Evolutionary conservation across 1,140 invertebrate species (phyloP), one percentile per base, ranked within the genome.

Genomic region (Luehdorfia chinensis): DNA sequence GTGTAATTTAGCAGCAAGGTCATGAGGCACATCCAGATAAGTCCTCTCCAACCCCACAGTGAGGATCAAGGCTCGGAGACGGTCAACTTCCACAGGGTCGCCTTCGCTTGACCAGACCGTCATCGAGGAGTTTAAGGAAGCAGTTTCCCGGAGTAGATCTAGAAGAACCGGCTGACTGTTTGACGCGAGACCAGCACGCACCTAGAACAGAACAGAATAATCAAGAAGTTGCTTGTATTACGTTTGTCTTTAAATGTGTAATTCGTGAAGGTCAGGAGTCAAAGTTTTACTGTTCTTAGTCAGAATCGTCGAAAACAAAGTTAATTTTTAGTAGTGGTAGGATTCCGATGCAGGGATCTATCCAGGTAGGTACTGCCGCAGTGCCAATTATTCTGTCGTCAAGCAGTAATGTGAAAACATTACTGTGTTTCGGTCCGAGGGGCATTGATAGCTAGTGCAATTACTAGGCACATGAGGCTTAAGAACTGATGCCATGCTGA

Each of bases 141-240:
- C 71, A 0, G 84, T 87, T 31, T 86, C 77, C 0, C 87, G 64
- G 1, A 92, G 57, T 2, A 93, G 79, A 8, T 72, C 67, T 13
- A 89, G 61, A 1, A 94, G 65, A 0, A 86, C 72, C 0, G 86
- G 64, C 23, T 79, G 67, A 25, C 93, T 93, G 50, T 93, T 89
- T 0, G 91, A 91, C 0, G 93, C 91, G 12, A 93, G 75, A 23
- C 91, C 91, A 13, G 95, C 93, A 48, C 95, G 88, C 1, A 97
- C 91, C 9, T 95, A 91, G 63, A 94, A 96, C 6, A 93, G 19
- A n/a, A 2, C 23, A n/a, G n/a, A 23, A 52, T 16, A 46, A 13
- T 14, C n/a, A 27, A 23, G 9, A 15, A 32, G 14, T 13, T 13
- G 4, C 30, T 4, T 14, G n/a, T n/a, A n/a, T n/a, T n/a, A n/a